A percentile compares a stretch with the other conserved stretches of the same genome.
These are phyloP conservation scores for Epinotia nisella DNA, from an alignment of 2,888 invertebrate genomes.

Conservation along the genomic window DNA sequence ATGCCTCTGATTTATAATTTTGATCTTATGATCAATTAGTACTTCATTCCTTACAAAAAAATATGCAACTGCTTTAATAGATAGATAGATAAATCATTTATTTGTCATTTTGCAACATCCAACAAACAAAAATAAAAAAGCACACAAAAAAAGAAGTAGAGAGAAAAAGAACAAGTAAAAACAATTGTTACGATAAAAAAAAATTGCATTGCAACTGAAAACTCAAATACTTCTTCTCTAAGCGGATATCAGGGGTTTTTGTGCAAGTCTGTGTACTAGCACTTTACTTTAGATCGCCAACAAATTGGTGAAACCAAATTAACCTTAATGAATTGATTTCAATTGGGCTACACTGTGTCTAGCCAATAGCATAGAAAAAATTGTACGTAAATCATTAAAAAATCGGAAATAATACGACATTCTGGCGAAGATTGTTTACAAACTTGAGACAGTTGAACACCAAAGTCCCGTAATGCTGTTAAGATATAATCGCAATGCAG, in stretches of 20 bases:
- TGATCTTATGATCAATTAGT: background rate
- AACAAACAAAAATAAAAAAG: too few relatives aligned
- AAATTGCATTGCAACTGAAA: background rate
- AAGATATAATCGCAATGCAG: constrained; percentile 10
- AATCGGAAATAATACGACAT: background rate
- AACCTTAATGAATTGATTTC: background rate
- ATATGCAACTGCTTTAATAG: too few relatives aligned
- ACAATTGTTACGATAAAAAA: too few relatives aligned
- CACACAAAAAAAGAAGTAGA: too few relatives aligned
- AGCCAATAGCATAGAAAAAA: background rate
- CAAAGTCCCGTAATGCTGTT: background rate
- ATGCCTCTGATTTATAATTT: background rate
- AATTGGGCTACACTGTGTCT: background rate
- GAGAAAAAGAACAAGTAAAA: too few relatives aligned
- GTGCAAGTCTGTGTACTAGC: background rate
- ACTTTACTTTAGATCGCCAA: background rate
- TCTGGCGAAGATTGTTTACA: constrained; percentile 10
- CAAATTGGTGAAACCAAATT: background rate
- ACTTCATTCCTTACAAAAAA: too few relatives aligned
- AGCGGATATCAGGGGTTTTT: too few relatives aligned
- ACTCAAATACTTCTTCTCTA: background rate
- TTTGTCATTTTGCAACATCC: too few relatives aligned
- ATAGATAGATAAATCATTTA: too few relatives aligned
- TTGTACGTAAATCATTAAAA: background rate
- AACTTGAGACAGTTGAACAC: background rate